These are phyloP conservation scores for Gari tellinella DNA, from an alignment of 2,888 invertebrate species.

Conservation along the genomic window DNA sequence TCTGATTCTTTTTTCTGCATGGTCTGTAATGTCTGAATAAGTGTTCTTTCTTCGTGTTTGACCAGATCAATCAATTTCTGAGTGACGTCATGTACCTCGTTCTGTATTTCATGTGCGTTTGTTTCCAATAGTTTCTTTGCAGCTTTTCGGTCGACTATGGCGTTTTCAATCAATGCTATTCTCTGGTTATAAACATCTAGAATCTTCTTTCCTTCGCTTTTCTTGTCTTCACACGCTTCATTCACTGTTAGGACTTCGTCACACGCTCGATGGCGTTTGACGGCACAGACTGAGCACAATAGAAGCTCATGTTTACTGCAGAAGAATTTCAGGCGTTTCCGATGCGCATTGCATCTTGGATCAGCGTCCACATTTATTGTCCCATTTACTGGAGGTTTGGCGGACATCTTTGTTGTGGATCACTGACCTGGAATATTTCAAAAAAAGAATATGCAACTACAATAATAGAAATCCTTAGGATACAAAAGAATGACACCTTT, in stretches of 20 bases:
- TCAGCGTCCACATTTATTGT: constrained; percentile 51
- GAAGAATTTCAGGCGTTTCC: constrained; percentile 59
- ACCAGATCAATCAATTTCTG: constrained; percentile 53
- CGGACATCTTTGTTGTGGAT: too few species aligned
- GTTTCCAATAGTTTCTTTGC: constrained; percentile 53
- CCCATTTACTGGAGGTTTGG: background rate
- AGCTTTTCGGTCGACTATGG: constrained; percentile 51
- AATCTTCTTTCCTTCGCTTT: constrained; percentile 45
- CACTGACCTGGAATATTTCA: too few species aligned
- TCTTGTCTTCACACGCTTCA: constrained; percentile 54
- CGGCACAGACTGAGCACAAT: constrained; percentile 60
- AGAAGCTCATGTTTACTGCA: constrained; percentile 53
- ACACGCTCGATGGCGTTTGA: constrained; percentile 52
- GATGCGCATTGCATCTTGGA: constrained; percentile 55
- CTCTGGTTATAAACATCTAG: constrained; percentile 40
- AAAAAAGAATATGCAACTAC: too few species aligned
- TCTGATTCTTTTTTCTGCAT: constrained; percentile 49
- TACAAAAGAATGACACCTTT: too few species aligned
- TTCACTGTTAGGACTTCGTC: constrained; percentile 53
- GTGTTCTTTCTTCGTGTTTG: constrained; percentile 49
- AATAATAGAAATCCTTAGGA: too few species aligned
- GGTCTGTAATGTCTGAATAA: constrained; percentile 39
- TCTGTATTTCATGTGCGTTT: constrained; percentile 53
- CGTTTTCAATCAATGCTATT: constrained; percentile 49
- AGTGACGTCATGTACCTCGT: constrained; percentile 51